Evolutionary conservation across 2,113 vertebrate species (phyloP).

Genomic region (Cynoglossus semilaevis): DNA sequence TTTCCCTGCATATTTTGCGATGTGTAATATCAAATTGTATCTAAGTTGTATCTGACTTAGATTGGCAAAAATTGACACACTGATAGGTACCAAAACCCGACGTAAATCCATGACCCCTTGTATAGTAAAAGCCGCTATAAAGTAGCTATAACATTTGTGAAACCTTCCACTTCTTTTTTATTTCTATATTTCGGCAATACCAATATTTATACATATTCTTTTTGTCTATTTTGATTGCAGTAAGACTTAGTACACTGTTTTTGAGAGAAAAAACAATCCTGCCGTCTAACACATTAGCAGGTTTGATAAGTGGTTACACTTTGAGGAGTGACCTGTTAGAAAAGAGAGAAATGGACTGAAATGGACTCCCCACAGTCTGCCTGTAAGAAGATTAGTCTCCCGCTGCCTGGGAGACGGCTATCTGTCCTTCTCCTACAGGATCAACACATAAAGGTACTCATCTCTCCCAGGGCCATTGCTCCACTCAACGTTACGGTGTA

Average conservation of each 20-base stretch:
- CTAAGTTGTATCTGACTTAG: too few species aligned
- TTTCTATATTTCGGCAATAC: too few species aligned
- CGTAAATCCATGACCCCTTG: too few species aligned
- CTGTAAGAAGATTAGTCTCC: slow-evolving; percentile 40
- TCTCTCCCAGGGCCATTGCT: slow-evolving; percentile 1
- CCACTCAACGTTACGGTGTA: slow-evolving; percentile 14
- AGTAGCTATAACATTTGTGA: too few species aligned
- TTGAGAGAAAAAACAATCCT: slow-evolving; percentile 1
- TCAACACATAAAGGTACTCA: slow-evolving; percentile 30
- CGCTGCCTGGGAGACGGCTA: slow-evolving; percentile 4
- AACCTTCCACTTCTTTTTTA: too few species aligned
- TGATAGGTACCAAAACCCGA: too few species aligned
- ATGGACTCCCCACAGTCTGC: slow-evolving; percentile 22
- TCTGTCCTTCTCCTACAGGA: slow-evolving; percentile 34
- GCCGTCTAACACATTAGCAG: not conserved
- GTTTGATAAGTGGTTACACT: slow-evolving; percentile 8
- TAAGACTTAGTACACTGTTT: slow-evolving; percentile 1
- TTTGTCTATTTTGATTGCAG: not conserved
- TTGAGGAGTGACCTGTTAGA: slow-evolving; percentile 12
- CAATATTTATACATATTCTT: not conserved
- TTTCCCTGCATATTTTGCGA: too few species aligned
- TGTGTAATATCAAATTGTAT: too few species aligned
- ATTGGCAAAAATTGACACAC: too few species aligned
- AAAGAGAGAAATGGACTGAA: slow-evolving; percentile 16
- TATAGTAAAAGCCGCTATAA: too few species aligned